Evolutionary conservation across 2,888 invertebrate species (phyloP).

Genomic region (Rutpela maculata): DNA sequence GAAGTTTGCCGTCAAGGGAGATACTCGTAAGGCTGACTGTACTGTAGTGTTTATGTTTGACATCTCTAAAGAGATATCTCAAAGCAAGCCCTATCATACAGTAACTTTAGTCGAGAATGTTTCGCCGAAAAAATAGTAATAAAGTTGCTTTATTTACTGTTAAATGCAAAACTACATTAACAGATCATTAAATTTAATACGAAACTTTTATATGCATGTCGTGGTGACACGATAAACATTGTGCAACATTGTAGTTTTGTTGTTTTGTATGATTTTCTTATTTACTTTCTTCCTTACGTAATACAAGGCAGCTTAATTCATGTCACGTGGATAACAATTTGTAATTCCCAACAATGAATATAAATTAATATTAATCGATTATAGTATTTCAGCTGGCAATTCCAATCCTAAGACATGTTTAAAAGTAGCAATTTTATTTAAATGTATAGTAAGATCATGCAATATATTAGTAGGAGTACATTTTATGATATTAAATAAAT

Average conservation of each 20-base stretch:
- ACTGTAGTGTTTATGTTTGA: not conserved
- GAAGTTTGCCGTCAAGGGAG: no score
- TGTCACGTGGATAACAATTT: conserved; percentile 23
- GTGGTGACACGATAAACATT: conserved; percentile 24
- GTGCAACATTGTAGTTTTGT: conserved; percentile 10
- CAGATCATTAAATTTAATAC: conserved; percentile 24
- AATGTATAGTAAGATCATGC: conserved; percentile 1
- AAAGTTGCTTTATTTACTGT: conserved; percentile 12
- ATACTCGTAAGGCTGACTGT: not conserved
- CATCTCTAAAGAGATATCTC: not conserved
- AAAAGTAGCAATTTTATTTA: not conserved
- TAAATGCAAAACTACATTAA: conserved; percentile 22
- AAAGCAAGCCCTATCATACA: not conserved
- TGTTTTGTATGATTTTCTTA: conserved; percentile 30
- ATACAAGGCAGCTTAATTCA: conserved; percentile 7
- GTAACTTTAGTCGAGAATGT: not conserved
- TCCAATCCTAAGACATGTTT: conserved; percentile 10
- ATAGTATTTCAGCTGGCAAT: conserved; percentile 22
- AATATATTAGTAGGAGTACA: not conserved
- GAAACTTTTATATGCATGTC: conserved; percentile 8
- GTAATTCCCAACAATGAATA: conserved; percentile 22
- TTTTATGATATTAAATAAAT: conserved; percentile 19
- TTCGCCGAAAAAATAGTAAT: not conserved
- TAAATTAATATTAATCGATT: conserved; percentile 35
- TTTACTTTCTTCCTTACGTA: conserved; percentile 37